Evolutionary conservation across 2,888 invertebrate genomes (phyloP), one percentile per base, ranked within the genome.

Genomic region (Metallyticus violacea): DNA sequence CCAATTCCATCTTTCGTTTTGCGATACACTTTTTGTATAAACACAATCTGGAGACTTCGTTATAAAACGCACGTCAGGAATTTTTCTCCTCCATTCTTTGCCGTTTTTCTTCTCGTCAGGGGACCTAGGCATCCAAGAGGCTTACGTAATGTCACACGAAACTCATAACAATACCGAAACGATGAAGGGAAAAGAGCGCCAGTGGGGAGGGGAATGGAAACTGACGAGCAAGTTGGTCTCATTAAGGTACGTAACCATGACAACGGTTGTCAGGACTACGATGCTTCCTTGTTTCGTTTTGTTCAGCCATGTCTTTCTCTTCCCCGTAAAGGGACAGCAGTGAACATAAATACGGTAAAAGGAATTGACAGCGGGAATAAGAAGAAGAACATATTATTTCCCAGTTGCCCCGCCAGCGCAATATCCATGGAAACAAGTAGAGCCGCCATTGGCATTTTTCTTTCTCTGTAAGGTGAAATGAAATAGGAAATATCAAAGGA

Each of bases 241-340:
- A 83, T 83, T 83, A 83, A 83, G 83, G 83, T 83, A n/a, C 77
- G 83, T 83, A 28, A 27, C 83, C 83, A 83, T 83, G 83, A 77
- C 77, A 83, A 83, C 83, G 7, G 83, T 83, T 83, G 83, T 83
- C 83, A 83, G 77, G 77, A 28, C 77, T 76, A 83, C 83, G 83
- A 15, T 83, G 83, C 77, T 26, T 27, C 79, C 28, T 27, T 79
- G 27, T 79, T 79, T 77, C 28, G 62, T 40, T 82, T 77, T 83
- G 22, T 83, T 77, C 62, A n/a, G n/a, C n/a, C n/a, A n/a, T n/a
- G 7, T 6, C 81, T 7, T 62, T 40, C 25, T 29, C 25, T 30
- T 81, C 27, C 27, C 82, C 6, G 15, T 40, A 25, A 62, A 62
- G 40, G 29, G 28, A 28, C 28, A 26, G 76, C 28, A 83, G 83